A percentile compares a stretch with the other conserved stretches of the same genome.
phyloP scores from a whole-genome alignment of 2,797 vertebrate species.

The Synaphobranchus kaupii region DNA sequence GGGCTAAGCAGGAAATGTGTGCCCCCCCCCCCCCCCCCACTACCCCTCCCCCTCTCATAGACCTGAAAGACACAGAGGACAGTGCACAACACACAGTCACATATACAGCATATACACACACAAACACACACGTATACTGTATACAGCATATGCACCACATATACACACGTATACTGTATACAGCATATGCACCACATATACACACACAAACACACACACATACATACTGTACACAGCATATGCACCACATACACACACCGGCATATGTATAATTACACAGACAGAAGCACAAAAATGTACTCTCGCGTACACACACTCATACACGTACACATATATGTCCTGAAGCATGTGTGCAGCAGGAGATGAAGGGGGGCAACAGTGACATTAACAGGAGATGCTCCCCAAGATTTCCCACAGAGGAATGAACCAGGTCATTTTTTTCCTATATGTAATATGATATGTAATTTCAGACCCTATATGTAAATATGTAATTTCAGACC shows the following conservation, averaged over 20 bases:
- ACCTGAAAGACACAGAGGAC: neutral
- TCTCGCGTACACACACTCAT: neutral
- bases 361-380: neutral
- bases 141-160: neutral
- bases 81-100: slow-evolving; percentile 6
- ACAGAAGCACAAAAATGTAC: neutral
- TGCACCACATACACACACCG: slow-evolving; percentile 28
- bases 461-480: too few relatives aligned
- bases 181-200: slow-evolving; percentile 3
- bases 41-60: neutral
- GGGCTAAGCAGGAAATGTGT: neutral
- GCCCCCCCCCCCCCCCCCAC: too few relatives aligned
- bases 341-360: too few relatives aligned
- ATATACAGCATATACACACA: slow-evolving; percentile 27
- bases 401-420: neutral
- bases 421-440: neutral
- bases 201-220: slow-evolving; percentile 11
- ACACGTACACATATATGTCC: neutral
- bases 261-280: neutral
- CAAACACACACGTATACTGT: neutral
- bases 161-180: too few relatives aligned
- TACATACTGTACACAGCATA: too few relatives aligned
- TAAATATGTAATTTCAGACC: neutral
- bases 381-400: neutral
- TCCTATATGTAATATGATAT: too few relatives aligned